Percentiles rank a stretch among this genome's conserved stretches.
Evolutionary conservation across 37 sponge, comb jelly and placozoan species (phyloP).

Genomic region (Petrosia ficiformis): DNA sequence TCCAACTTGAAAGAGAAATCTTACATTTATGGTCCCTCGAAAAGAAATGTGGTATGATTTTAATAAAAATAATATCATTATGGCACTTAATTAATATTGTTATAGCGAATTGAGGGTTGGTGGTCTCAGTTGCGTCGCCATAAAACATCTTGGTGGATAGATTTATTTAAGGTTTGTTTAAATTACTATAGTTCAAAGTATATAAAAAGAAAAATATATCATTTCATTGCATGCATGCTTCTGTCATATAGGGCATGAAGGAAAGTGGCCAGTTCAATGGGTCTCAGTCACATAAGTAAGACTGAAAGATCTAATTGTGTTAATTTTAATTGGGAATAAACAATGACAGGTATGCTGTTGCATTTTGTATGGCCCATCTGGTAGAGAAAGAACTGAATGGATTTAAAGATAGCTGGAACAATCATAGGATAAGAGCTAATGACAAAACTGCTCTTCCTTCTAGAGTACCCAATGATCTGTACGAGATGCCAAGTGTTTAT

Average conservation of each 20-base stretch:
- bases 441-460: neutral
- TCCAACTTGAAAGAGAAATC: neutral
- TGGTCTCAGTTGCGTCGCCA: constrained; percentile 16
- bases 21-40: neutral
- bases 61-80: neutral
- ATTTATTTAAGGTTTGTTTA: constrained; percentile 17
- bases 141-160: constrained; percentile 32
- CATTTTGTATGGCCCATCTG: constrained; percentile 9
- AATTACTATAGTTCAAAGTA: no score
- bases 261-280: neutral
- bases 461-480: constrained; percentile 42
- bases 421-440: constrained; percentile 1
- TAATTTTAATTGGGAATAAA: neutral
- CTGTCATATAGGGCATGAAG: neutral
- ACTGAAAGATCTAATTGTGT: neutral
- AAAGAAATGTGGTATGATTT: neutral
- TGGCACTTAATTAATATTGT: neutral
- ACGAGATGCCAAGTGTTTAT: constrained; percentile 2
- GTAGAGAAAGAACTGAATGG: constrained; percentile 6
- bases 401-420: constrained; percentile 13
- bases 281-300: neutral
- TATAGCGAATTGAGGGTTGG: constrained; percentile 41
- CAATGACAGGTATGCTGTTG: no score
- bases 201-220: no score
- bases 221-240: no score